Conservation (phyloP, 2,113 vertebrate genomes). For the Symphodus melops region DNA sequence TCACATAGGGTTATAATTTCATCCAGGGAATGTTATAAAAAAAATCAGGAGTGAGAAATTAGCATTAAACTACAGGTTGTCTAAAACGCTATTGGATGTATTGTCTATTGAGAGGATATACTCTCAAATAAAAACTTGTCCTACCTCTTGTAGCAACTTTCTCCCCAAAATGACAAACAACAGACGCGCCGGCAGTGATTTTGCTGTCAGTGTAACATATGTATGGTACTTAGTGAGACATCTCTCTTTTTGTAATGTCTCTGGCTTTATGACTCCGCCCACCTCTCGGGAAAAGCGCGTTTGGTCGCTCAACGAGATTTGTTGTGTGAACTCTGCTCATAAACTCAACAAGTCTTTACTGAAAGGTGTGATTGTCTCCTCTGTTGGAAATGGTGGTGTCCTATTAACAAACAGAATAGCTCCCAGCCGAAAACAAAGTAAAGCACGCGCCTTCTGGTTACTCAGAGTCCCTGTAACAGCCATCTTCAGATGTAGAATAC, state of each 20-base stretch:
- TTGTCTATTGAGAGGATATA: background rate
- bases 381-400: background rate
- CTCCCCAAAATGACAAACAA: background rate
- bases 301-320: constrained; percentile 12
- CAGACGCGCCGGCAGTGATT: background rate
- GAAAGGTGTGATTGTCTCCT: background rate
- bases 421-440: background rate
- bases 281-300: constrained; percentile 1
- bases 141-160: background rate
- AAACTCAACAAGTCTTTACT: constrained; percentile 13
- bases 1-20: background rate
- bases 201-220: background rate
- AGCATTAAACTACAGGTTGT: background rate
- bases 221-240: constrained; percentile 2
- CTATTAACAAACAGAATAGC: background rate
- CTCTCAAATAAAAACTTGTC: too few relatives aligned
- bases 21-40: background rate
- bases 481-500: too few relatives aligned
- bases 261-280: background rate
- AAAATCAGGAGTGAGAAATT: background rate
- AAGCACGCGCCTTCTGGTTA: background rate
- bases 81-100: constrained; percentile 12
- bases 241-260: constrained; percentile 12
- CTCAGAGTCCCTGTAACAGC: too few relatives aligned
- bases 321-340: background rate